Conservation (phyloP, 1,140 invertebrate species). For the Prorops nasuta region DNA sequence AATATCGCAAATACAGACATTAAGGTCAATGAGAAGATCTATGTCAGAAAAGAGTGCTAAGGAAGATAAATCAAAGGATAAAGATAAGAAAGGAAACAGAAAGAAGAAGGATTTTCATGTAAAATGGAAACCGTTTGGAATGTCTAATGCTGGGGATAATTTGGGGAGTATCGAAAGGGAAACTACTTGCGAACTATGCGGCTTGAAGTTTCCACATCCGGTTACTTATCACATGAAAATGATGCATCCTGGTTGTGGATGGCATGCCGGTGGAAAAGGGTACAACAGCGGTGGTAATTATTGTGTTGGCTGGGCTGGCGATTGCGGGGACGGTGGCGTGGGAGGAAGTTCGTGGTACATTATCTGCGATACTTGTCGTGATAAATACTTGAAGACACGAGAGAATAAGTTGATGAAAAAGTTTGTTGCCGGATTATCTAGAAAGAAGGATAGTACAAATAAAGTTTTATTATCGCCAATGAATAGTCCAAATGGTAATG, state of each 20-base stretch:
- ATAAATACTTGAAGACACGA: constrained; percentile 71
- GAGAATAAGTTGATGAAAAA: constrained; percentile 46
- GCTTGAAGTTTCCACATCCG: constrained; percentile 72
- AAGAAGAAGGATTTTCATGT: constrained; percentile 68
- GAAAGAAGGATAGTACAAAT: constrained; percentile 24
- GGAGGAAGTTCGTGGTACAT: constrained; percentile 88
- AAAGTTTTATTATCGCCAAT: constrained; percentile 46
- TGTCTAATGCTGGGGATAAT: constrained; percentile 31
- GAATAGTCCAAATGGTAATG: constrained; percentile 45
- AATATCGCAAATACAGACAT: constrained; percentile 48
- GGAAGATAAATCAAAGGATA: constrained; percentile 56
- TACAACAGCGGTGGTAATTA: constrained; percentile 85
- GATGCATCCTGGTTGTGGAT: constrained; percentile 86
- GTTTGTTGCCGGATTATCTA: constrained; percentile 28
- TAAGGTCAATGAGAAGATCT: constrained; percentile 49
- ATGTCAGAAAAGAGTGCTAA: constrained; percentile 41
- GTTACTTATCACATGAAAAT: constrained; percentile 90
- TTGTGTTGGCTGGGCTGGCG: constrained; percentile 83
- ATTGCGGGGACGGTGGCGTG: constrained; percentile 83
- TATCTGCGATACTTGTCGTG: constrained; percentile 84
- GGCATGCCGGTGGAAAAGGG: constrained; percentile 81
- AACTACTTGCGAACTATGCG: constrained; percentile 85
- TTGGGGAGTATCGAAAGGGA: constrained; percentile 53
- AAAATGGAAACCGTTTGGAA: constrained; percentile 49
- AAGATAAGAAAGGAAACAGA: constrained; percentile 56